These are phyloP conservation scores for Anser brachyrhynchus DNA, from an alignment of 2,113 vertebrate species.

Conservation along the genomic window DNA sequence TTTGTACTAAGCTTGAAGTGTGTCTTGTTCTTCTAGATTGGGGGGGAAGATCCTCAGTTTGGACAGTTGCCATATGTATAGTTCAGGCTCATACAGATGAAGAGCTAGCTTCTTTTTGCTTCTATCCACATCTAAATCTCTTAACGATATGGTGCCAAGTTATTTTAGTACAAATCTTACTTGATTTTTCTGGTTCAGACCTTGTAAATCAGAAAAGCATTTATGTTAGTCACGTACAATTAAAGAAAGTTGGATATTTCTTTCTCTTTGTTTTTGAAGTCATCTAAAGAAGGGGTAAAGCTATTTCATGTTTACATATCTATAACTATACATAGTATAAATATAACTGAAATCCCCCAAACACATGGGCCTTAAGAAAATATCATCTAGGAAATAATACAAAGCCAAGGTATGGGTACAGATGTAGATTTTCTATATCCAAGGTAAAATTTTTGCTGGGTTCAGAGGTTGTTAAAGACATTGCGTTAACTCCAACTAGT, in stretches of 20 bases:
- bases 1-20: neutral
- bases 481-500: neutral
- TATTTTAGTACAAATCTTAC: neutral
- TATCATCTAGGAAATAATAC: neutral
- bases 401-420: neutral
- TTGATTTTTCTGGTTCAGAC: neutral
- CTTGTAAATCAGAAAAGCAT: neutral
- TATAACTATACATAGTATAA: neutral
- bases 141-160: neutral
- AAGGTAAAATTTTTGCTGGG: neutral
- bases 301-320: neutral
- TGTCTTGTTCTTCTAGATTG: neutral
- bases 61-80: neutral
- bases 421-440: neutral
- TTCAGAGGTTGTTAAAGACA: neutral
- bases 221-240: neutral
- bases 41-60: neutral
- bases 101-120: neutral
- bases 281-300: neutral
- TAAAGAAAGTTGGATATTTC: neutral
- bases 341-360: neutral
- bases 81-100: neutral
- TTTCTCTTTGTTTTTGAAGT: neutral
- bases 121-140: neutral
- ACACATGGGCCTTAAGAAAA: neutral